phyloP scores from a whole-genome alignment of 2,888 invertebrate species.

The Brachyptera risi region DNA sequence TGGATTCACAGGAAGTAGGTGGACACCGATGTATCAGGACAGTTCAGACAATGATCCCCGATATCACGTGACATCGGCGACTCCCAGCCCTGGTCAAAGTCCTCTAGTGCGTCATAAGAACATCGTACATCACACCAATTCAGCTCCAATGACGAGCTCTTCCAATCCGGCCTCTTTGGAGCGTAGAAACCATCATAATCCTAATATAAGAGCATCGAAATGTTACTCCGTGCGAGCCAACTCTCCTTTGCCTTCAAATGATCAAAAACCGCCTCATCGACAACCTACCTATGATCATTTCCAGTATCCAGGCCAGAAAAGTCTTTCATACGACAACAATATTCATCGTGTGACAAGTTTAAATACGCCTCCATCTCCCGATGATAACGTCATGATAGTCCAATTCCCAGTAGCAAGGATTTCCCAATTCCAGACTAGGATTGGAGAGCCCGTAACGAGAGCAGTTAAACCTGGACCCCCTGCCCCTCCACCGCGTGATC shows the following conservation, averaged over 20 bases:
- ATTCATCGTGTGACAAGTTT: conserved; percentile 15
- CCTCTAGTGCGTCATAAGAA: conserved; percentile 34
- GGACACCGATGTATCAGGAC: background rate
- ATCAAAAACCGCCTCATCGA: background rate
- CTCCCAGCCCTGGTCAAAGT: conserved; percentile 38
- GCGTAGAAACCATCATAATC: background rate
- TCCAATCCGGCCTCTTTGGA: background rate
- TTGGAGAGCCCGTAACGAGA: background rate
- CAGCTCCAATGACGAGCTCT: background rate
- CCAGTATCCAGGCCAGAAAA: conserved; percentile 24
- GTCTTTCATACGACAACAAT: conserved; percentile 29
- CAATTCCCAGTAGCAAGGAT: conserved; percentile 51
- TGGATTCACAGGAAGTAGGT: conserved; percentile 30
- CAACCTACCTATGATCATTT: background rate
- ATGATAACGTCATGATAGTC: conserved; percentile 49
- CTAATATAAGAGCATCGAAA: background rate
- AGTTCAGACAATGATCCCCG: conserved; percentile 7
- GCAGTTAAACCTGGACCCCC: conserved; percentile 45
- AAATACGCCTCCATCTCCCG: conserved; percentile 27
- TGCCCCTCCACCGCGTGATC: conserved; percentile 78
- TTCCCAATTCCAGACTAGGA: background rate
- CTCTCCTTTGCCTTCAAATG: too few species aligned
- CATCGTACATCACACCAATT: conserved; percentile 18
- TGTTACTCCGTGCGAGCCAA: background rate
- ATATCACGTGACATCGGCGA: conserved; percentile 36